Conservation (phyloP, 1,140 invertebrate species). For the Mamestra configurata region DNA sequence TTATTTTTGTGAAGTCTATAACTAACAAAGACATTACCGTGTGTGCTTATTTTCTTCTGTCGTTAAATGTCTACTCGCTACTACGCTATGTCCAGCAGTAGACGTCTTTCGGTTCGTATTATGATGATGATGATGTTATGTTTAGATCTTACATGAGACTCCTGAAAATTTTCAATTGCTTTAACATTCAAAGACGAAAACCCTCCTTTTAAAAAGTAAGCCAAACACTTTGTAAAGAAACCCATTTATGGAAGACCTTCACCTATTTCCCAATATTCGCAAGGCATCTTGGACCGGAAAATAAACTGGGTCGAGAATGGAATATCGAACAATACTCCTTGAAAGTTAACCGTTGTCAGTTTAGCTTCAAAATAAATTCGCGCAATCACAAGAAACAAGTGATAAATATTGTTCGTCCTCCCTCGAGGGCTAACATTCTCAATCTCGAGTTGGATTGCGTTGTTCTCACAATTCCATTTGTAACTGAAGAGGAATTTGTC, state of each 20-base stretch:
- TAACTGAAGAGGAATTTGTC: constrained; percentile 51
- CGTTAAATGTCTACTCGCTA: no score
- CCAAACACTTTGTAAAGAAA: no score
- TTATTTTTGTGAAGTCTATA: no score
- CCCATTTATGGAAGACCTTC: background rate
- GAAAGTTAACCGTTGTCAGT: constrained; percentile 29
- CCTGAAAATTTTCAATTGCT: no score
- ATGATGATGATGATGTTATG: no score
- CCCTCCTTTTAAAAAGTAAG: no score
- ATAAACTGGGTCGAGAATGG: background rate
- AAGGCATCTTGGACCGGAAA: background rate
- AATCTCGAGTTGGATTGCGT: constrained; percentile 57
- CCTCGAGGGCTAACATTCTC: constrained; percentile 41
- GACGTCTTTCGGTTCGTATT: no score
- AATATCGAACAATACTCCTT: constrained; percentile 30
- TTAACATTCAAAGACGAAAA: no score
- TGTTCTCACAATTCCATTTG: constrained; percentile 53
- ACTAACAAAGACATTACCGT: no score
- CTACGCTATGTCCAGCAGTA: no score
- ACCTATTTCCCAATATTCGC: background rate
- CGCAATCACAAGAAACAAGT: constrained; percentile 23
- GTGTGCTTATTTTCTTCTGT: no score
- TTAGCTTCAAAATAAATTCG: constrained; percentile 33
- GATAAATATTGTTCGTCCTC: constrained; percentile 62
- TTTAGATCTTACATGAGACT: no score